These are phyloP conservation scores for Pelodytes ibericus DNA, from an alignment of 2,797 vertebrate genomes.

Conservation along the genomic window DNA sequence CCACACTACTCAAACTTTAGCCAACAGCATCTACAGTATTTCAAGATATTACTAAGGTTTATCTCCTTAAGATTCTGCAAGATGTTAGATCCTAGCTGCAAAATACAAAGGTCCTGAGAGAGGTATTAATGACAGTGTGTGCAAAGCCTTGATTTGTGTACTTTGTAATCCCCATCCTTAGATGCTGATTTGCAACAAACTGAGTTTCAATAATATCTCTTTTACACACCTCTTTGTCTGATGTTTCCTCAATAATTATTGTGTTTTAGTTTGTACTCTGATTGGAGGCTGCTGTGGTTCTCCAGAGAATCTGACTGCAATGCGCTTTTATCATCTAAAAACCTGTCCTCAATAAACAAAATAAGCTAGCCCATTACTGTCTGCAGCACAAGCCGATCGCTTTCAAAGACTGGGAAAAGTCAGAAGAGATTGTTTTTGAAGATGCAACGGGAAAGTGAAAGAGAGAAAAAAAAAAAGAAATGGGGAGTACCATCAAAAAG, in stretches of 20 bases:
- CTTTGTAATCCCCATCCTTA: constrained; percentile 22
- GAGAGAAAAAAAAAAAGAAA: neutral
- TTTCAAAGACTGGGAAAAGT: constrained; percentile 13
- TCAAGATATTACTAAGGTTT: constrained; percentile 18
- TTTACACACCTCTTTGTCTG: constrained; percentile 22
- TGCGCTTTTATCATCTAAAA: constrained; percentile 52
- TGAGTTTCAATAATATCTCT: constrained; percentile 32
- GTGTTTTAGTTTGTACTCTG: constrained; percentile 33
- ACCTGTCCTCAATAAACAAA: constrained; percentile 35
- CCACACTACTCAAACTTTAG: neutral
- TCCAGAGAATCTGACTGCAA: constrained; percentile 47
- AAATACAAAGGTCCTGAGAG: neutral
- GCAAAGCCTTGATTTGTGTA: constrained; percentile 31
- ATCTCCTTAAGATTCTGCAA: constrained; percentile 7
- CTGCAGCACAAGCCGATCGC: constrained; percentile 27
- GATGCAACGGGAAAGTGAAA: constrained; percentile 18
- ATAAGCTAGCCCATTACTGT: constrained; percentile 36
- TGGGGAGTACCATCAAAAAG: too few relatives aligned
- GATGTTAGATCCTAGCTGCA: neutral
- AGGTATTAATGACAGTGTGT: constrained; percentile 11
- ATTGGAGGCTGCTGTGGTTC: constrained; percentile 33
- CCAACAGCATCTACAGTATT: neutral
- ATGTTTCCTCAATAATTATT: constrained; percentile 36
- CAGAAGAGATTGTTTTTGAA: constrained; percentile 19
- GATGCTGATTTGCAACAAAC: constrained; percentile 32